Conservation (phyloP, 2,797 vertebrate genomes). For the Myripristis murdjan region DNA sequence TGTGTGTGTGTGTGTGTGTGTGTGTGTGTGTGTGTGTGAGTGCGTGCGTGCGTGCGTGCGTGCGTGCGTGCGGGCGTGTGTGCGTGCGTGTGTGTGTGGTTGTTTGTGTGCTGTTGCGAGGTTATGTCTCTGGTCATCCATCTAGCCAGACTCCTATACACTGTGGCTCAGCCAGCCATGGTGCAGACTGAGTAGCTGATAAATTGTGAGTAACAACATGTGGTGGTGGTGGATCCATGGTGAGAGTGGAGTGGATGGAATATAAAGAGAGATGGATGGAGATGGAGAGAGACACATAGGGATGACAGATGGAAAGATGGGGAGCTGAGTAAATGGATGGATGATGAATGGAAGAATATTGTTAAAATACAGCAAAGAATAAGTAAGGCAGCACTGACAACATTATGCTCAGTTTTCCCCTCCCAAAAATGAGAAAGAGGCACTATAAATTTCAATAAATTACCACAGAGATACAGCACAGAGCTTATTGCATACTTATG, state of each 20-base stretch:
- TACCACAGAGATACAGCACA: too few species aligned
- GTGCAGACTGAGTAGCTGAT: conserved; percentile 30
- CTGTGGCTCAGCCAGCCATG: conserved; percentile 12
- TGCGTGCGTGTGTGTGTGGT: background rate
- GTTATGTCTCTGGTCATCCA: conserved; percentile 18
- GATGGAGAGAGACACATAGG: conserved; percentile 2
- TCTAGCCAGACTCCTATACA: conserved; percentile 18
- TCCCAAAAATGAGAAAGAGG: background rate
- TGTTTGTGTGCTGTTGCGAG: background rate
- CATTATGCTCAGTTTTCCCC: too few species aligned
- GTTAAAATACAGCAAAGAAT: background rate
- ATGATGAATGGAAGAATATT: background rate
- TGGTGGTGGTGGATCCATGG: conserved; percentile 22
- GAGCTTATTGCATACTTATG: background rate
- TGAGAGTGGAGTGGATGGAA: conserved; percentile 8
- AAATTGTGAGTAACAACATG: conserved; percentile 50
- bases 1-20: too few species aligned
- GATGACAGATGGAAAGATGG: too few species aligned
- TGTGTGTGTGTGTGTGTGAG: background rate
- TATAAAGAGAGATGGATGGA: conserved; percentile 27
- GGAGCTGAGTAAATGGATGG: background rate
- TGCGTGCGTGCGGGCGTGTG: too few species aligned
- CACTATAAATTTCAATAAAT: background rate
- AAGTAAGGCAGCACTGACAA: too few species aligned
- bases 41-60: too few species aligned